Conservation (phyloP, 2,797 vertebrate species). For the Myotis planiceps region DNA sequence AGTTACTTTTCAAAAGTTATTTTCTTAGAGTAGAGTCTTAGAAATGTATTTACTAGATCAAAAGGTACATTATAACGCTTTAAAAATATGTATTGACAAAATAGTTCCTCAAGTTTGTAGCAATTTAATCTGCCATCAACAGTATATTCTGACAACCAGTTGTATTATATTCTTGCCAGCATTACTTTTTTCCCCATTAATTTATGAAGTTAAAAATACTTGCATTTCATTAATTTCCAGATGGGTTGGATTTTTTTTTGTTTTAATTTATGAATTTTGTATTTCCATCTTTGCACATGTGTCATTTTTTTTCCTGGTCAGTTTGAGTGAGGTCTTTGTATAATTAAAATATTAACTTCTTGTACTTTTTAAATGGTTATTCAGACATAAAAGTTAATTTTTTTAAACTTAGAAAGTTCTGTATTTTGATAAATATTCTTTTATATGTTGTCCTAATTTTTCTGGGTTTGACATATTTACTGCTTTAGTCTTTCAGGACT, state of each 20-base stretch:
- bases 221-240: conserved; percentile 26
- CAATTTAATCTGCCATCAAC: not conserved
- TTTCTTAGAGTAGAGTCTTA: not conserved
- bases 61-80: not conserved
- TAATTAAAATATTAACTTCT: not conserved
- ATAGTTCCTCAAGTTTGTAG: not conserved
- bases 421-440: not conserved
- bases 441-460: not conserved
- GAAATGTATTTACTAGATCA: not conserved
- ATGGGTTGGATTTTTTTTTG: not conserved
- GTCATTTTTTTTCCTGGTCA: not conserved
- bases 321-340: not conserved
- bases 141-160: not conserved
- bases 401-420: not conserved
- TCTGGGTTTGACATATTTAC: not conserved
- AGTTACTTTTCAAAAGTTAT: not conserved
- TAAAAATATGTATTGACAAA: not conserved
- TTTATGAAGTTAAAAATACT: conserved; percentile 4
- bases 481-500: conserved; percentile 31
- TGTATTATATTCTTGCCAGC: not conserved
- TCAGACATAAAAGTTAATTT: not conserved
- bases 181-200: not conserved
- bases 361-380: not conserved
- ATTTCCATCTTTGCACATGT: not conserved
- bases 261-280: not conserved